Evolutionary conservation across 53 echinoderm and acorn worm genomes (phyloP), one percentile per base, ranked within the genome.

Genomic region (Patiria pectinifera): DNA sequence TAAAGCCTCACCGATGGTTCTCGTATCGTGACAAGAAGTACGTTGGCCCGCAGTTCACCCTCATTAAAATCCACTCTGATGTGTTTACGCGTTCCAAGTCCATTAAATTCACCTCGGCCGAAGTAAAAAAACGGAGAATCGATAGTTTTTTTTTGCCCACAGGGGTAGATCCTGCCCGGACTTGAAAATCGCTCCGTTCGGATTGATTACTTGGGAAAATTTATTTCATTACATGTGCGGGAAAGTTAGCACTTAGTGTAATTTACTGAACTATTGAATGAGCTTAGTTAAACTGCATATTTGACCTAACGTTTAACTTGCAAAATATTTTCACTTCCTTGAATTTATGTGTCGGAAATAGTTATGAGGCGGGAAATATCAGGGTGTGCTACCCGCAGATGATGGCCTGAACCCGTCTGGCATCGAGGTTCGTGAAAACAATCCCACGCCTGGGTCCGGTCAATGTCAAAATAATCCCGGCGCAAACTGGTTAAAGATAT

Each of bases 51-150:
- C 35, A 18, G 14, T 45, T 53, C 83, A 59, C 22, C 83, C 60
- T 15, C 25, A 60, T 23, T 11, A 69, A 69, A 70, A 85, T 85
- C 71, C n/a, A 85, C 85, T 85, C 44, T 13, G 71, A 71, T 85
- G 85, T 69, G 22, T 85, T 78, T 87, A 77, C 62, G 87, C 62
- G 76, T 87, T 59, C 59, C 8, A 10, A 62, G 60, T 60, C 78
- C 59, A 24, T 58, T 11, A 23, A 23, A 2, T 59, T 61, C 21
- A 78, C 2, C 60, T 22, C 22, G 43, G 61, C 77, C 62, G 13
- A 24, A 61, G 24, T 45, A 78, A 77, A 24, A 53, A 15, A 87
- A 43, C 76, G 12, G 21, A 14, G 22, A 58, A 48, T 76, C 59
- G 48, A 87, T 87, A 53, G 78, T 21, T 18, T 24, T 11, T 19